A percentile compares a stretch with the other conserved stretches of the same genome.
These are phyloP conservation scores for Pogonocherus hispidulus DNA, from an alignment of 2,888 invertebrate genomes.

Conservation along the genomic window DNA sequence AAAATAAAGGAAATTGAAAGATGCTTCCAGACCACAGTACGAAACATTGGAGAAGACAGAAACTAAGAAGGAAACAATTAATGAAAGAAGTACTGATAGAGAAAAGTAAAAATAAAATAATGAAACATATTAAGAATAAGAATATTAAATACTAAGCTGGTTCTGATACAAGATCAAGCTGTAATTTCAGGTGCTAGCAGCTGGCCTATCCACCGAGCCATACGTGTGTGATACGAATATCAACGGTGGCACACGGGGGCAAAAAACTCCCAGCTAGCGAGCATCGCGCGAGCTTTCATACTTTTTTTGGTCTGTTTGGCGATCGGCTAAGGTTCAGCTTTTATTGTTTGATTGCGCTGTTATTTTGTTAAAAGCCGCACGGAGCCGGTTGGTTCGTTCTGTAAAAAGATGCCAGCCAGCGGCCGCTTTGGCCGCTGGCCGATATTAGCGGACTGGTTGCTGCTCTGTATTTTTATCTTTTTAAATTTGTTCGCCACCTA, in stretches of 20 bases:
- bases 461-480: neutral
- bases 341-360: slow-evolving; percentile 56
- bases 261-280: slow-evolving; percentile 48
- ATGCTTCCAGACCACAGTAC: no score
- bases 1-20: no score
- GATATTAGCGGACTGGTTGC: slow-evolving; percentile 7
- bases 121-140: no score
- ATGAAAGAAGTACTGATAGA: no score
- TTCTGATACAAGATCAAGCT: no score
- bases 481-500: neutral
- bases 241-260: slow-evolving; percentile 44
- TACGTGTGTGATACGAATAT: slow-evolving; percentile 55
- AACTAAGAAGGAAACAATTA: no score
- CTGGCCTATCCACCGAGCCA: slow-evolving; percentile 27
- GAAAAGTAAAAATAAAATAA: no score
- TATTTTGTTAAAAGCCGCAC: slow-evolving; percentile 52
- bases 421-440: neutral
- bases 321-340: slow-evolving; percentile 51
- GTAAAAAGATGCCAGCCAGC: slow-evolving; percentile 12
- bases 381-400: slow-evolving; percentile 40
- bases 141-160: no score
- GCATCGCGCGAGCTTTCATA: slow-evolving; percentile 45
- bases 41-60: no score
- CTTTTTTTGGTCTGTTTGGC: slow-evolving; percentile 52
- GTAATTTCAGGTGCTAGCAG: slow-evolving; percentile 6